Evolutionary conservation across 2,888 invertebrate genomes (phyloP).

Genomic region (Sarcophaga carnaria): DNA sequence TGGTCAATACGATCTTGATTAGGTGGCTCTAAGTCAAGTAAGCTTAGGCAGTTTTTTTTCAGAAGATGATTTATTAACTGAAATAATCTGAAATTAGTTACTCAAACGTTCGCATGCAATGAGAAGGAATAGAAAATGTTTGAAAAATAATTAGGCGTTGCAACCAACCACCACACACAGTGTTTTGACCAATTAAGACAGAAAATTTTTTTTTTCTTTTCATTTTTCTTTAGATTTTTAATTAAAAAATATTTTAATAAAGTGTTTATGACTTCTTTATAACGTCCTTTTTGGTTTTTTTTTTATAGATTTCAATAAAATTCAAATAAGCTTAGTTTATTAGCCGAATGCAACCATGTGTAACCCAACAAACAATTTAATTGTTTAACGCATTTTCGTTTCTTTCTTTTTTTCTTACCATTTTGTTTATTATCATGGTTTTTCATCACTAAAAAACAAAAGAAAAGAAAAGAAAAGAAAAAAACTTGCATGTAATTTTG

Average conservation of each 20-base stretch:
- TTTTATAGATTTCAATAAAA: neutral
- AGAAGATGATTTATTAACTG: slow-evolving; percentile 2
- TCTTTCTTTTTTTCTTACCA: slow-evolving; percentile 6
- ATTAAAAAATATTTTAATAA: slow-evolving; percentile 35
- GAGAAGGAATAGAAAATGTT: too few relatives aligned
- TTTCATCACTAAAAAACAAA: neutral
- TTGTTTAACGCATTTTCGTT: neutral
- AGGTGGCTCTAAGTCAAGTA: slow-evolving; percentile 23
- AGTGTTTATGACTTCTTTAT: slow-evolving; percentile 27
- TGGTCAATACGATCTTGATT: slow-evolving; percentile 28
- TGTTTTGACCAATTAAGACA: slow-evolving; percentile 7
- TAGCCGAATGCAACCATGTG: slow-evolving; percentile 34
- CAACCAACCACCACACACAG: neutral
- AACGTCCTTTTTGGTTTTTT: neutral
- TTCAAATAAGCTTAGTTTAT: neutral
- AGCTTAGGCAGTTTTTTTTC: neutral
- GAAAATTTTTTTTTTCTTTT: too few relatives aligned
- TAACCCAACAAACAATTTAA: slow-evolving; percentile 56
- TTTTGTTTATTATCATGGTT: slow-evolving; percentile 8
- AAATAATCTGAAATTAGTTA: neutral
- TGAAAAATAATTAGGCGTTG: too few relatives aligned
- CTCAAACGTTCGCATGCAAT: too few relatives aligned
- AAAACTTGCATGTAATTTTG: neutral
- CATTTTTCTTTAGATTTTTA: neutral
- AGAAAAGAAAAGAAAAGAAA: too few relatives aligned